phyloP scores from a whole-genome alignment of 2,797 vertebrate genomes.

The Lacerta viridis region DNA sequence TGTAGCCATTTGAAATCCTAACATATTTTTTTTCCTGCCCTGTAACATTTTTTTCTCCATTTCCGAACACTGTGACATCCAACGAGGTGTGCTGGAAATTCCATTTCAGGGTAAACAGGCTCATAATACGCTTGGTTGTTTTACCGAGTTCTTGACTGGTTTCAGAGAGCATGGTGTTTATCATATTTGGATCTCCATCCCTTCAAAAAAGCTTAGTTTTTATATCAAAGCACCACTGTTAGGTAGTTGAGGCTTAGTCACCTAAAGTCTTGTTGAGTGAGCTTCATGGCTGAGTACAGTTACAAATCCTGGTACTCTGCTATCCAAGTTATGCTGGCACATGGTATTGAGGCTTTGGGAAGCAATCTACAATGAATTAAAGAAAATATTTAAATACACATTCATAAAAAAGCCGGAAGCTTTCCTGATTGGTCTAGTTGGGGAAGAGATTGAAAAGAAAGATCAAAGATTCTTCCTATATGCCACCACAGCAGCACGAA shows the following conservation, averaged over 20 bases:
- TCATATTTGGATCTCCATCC: background rate
- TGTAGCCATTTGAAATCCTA: background rate
- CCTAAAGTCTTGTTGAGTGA: background rate
- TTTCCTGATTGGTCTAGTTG: too few species aligned
- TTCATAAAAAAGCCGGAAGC: too few species aligned
- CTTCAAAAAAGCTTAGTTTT: background rate
- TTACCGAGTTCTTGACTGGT: background rate
- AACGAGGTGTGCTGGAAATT: background rate
- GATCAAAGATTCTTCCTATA: too few species aligned
- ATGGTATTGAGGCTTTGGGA: background rate
- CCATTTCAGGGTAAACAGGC: background rate
- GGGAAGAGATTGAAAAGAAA: too few species aligned
- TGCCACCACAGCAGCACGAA: too few species aligned
- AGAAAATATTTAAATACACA: too few species aligned
- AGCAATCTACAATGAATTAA: too few species aligned
- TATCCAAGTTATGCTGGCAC: background rate
- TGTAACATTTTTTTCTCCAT: too few species aligned
- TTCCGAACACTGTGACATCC: too few species aligned
- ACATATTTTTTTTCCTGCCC: too few species aligned
- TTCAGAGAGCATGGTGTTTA: background rate
- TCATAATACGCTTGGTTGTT: background rate
- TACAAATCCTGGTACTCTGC: background rate
- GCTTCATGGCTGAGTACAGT: background rate
- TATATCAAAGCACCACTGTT: background rate
- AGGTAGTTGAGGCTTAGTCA: background rate